Percentiles rank a stretch among this genome's conserved stretches.
Conservation (phyloP, 2,888 invertebrate species). For the Poecilobothrus nobilitatus region DNA sequence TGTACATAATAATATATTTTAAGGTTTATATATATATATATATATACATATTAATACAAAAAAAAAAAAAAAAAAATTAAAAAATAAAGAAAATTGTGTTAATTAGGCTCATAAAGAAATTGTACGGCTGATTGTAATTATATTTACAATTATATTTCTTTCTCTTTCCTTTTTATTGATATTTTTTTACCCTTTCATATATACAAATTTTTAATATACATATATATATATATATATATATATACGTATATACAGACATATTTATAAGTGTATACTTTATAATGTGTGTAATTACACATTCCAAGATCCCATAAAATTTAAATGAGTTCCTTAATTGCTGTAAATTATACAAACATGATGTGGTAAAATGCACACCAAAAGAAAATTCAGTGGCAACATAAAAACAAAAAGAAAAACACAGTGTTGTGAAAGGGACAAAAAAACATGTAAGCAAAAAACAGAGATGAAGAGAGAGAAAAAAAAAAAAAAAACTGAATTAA, state of each 20-base stretch:
- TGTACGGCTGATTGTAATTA: background rate
- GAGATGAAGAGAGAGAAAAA: too few relatives aligned
- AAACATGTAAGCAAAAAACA: too few relatives aligned
- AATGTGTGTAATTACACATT: slow-evolving; percentile 1
- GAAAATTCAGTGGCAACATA: background rate
- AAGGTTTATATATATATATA: too few relatives aligned
- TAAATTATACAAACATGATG: slow-evolving; percentile 6
- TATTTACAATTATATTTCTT: background rate
- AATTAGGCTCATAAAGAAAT: slow-evolving; percentile 1
- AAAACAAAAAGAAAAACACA: too few relatives aligned
- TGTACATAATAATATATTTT: too few relatives aligned
- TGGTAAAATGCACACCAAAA: slow-evolving; percentile 6
- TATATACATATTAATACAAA: background rate
- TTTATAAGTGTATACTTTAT: background rate
- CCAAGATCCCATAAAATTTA: slow-evolving; percentile 3
- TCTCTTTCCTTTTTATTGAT: too few relatives aligned
- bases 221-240: background rate
- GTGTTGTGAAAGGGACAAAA: too few relatives aligned
- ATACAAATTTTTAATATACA: too few relatives aligned
- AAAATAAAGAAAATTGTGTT: background rate
- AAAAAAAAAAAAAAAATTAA: background rate
- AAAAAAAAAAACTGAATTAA: too few relatives aligned
- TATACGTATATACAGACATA: too few relatives aligned
- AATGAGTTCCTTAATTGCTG: slow-evolving; percentile 6
- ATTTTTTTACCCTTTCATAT: too few relatives aligned